Evolutionary conservation across 2,888 invertebrate species (phyloP).

Genomic region (Taenaris catops): DNA sequence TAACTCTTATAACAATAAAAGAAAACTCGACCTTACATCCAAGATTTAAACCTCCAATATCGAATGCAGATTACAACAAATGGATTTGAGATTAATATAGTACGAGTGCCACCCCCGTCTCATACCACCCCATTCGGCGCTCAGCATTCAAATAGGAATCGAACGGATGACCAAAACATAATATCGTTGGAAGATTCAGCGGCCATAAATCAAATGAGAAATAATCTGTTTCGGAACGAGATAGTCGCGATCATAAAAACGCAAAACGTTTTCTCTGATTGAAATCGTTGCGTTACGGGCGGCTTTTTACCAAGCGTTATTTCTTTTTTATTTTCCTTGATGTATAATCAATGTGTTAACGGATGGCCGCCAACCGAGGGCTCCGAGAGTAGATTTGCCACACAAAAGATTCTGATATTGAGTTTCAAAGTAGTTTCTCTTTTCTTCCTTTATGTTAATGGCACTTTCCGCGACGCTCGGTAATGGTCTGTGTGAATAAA

Average conservation of each 20-base stretch:
- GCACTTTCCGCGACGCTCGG: conserved; percentile 60
- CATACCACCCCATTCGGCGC: conserved; percentile 74
- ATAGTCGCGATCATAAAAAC: conserved; percentile 78
- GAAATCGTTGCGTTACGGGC: conserved; percentile 68
- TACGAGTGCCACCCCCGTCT: conserved; percentile 74
- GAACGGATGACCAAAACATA: conserved; percentile 81
- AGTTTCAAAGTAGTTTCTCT: conserved; percentile 76
- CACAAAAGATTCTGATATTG: conserved; percentile 77
- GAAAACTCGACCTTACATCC: conserved; percentile 57
- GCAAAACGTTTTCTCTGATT: conserved; percentile 79
- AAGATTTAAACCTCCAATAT: conserved; percentile 47
- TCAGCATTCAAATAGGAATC: conserved; percentile 80
- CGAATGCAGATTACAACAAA: conserved; percentile 73
- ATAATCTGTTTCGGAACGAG: conserved; percentile 80
- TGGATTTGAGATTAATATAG: conserved; percentile 80
- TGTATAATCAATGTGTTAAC: conserved; percentile 80
- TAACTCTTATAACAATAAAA: conserved; percentile 60
- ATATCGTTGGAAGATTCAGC: conserved; percentile 78
- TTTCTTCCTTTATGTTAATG: conserved; percentile 73
- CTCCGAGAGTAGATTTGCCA: conserved; percentile 69
- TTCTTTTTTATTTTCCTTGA: conserved; percentile 76
- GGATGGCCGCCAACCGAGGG: conserved; percentile 67
- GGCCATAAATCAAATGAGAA: conserved; percentile 81
- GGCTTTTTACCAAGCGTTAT: conserved; percentile 66
- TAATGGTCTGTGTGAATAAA: conserved; percentile 66